Conservation (phyloP, 2,888 invertebrate species). For the Folsomia candida region DNA sequence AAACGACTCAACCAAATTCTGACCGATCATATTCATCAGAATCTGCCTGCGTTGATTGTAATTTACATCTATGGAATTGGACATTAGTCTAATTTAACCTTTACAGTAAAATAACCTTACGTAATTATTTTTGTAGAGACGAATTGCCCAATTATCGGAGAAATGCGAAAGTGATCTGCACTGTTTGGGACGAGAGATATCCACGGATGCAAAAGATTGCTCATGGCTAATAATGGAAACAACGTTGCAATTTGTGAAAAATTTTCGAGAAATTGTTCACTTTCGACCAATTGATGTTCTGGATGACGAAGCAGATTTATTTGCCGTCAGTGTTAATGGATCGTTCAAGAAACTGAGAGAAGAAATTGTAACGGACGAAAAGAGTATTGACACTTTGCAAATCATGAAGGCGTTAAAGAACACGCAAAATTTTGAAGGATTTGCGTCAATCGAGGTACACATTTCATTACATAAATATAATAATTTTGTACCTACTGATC, state of each 20-base stretch:
- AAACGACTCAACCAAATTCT: conserved; percentile 65
- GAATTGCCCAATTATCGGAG: neutral
- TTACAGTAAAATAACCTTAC: neutral
- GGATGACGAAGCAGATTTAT: neutral
- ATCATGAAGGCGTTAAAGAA: neutral
- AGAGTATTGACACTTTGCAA: neutral
- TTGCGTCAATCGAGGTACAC: conserved; percentile 6
- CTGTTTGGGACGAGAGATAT: neutral
- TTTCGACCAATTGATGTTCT: neutral
- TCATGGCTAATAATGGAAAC: neutral
- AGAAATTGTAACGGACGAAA: neutral
- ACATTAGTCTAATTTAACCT: neutral
- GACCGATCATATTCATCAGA: conserved; percentile 98
- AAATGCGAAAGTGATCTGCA: neutral
- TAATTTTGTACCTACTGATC: neutral
- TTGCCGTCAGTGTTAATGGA: neutral
- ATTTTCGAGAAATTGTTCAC: neutral
- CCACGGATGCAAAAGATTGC: neutral
- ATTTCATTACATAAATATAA: conserved; percentile 4
- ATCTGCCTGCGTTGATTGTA: conserved; percentile 83
- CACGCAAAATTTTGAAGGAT: conserved; percentile 4
- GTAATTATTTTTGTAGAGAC: neutral
- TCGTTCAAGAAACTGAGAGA: neutral
- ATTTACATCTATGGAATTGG: neutral
- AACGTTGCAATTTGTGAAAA: neutral